Evolutionary conservation across 2,888 invertebrate species (phyloP), one percentile per base, ranked within the genome.

Genomic region (Latrodectus hesperus): DNA sequence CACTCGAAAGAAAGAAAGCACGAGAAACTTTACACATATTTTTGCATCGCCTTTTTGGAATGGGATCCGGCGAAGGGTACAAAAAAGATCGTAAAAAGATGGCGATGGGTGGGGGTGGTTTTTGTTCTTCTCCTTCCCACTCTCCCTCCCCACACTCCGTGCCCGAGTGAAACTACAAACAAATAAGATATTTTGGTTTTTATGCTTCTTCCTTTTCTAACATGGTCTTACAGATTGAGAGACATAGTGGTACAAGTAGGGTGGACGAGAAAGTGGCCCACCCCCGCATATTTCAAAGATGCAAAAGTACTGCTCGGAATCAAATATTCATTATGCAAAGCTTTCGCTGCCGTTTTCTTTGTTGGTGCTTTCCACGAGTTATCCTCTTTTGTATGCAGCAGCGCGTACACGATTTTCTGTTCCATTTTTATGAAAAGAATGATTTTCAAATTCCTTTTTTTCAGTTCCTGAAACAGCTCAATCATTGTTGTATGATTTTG

Each of bases 11-110:
- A 16, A 16, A 55, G 12, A 55, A 16, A 55, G 6, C 55, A 16
- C 3, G 6, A 53, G 67, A 77, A 77, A 78, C 65, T 67, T 84
- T 72, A 76, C 77, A 78, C 84, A 84, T 84, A 84, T 78, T 84
- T 84, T 78, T 72, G 77, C 84, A 84, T 84, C 71, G 68, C 53
- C 53, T 73, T 73, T 81, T 49, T 64, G 17, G 51, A 53, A 22
- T 65, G 55, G 55, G 55, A 55, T 55, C 55, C 55, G 3, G 12
- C 6, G 55, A 55, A 16, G 55, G 55, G 16, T 11, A 55, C 11
- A 55, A 55, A 55, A 55, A 55, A 55, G 55, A 55, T 55, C 55
- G 55, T 55, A 55, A 55, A 55, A 55, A 16, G 55, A 16, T 14
- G 22, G 22, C 22, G 22, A 22, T 22, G 22, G 22, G 22, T 22